Conservation (phyloP, 1,140 invertebrate genomes). For the Leptopilina clavipes region DNA sequence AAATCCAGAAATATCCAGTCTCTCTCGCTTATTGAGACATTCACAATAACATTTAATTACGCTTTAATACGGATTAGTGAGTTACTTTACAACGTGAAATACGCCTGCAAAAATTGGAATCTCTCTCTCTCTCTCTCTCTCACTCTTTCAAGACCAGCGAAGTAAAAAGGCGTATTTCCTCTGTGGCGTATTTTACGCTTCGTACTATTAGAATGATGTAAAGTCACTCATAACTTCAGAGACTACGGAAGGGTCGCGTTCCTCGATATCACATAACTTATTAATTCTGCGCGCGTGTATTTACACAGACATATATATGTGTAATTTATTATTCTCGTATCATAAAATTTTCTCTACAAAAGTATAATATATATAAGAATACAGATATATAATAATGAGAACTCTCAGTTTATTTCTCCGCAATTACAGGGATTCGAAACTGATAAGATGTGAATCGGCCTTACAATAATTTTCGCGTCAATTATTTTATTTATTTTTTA, state of each 20-base stretch:
- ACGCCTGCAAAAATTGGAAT: no score
- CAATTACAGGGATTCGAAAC: neutral
- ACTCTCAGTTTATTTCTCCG: neutral
- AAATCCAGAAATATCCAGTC: conserved; percentile 10
- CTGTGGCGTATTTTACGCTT: no score
- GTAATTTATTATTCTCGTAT: neutral
- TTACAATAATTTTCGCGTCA: neutral
- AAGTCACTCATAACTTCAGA: neutral
- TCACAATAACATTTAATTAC: conserved; percentile 15
- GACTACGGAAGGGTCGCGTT: neutral
- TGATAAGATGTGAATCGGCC: neutral
- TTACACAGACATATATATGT: neutral
- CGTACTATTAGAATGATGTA: no score
- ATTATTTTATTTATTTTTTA: neutral
- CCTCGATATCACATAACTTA: neutral
- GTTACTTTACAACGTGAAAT: no score
- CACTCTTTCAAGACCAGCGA: no score
- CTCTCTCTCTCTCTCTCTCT: no score
- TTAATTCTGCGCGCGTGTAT: neutral
- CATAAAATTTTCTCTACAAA: conserved; percentile 6
- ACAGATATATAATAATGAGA: neutral
- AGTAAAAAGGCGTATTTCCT: no score
- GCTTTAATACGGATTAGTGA: neutral
- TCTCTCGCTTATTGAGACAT: neutral
- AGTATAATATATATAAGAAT: neutral